phyloP scores from a whole-genome alignment of 2,888 invertebrate species.

The Perizoma affinitatum region DNA sequence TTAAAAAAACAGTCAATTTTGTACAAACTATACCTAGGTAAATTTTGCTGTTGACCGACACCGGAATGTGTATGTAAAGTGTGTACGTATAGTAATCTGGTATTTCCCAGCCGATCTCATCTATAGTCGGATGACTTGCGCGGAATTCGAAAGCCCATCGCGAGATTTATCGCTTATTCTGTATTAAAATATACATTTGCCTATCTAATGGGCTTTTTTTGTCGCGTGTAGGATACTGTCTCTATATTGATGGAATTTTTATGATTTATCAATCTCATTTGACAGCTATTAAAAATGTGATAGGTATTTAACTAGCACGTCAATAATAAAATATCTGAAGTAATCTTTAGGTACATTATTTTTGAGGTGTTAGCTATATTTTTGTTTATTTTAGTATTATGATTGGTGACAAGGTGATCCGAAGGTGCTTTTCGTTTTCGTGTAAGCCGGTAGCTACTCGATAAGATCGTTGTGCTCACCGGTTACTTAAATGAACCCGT shows the following conservation, averaged over 20 bases:
- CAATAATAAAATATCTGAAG: no score
- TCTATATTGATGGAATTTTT: slow-evolving; percentile 63
- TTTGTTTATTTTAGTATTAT: slow-evolving; percentile 18
- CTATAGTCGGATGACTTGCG: slow-evolving; percentile 78
- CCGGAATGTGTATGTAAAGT: slow-evolving; percentile 62
- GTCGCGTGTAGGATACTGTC: slow-evolving; percentile 73
- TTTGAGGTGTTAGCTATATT: neutral
- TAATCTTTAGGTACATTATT: no score
- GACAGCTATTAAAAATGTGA: slow-evolving; percentile 41
- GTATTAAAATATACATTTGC: slow-evolving; percentile 82
- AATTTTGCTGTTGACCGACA: slow-evolving; percentile 58
- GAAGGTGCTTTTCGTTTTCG: slow-evolving; percentile 59
- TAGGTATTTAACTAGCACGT: no score
- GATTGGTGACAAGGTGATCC: slow-evolving; percentile 17
- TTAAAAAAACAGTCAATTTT: slow-evolving; percentile 15
- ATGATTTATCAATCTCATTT: slow-evolving; percentile 67
- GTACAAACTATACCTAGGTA: slow-evolving; percentile 33
- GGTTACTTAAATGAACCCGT: slow-evolving; percentile 74
- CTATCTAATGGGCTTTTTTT: slow-evolving; percentile 79
- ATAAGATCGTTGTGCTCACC: slow-evolving; percentile 77
- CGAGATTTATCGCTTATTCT: slow-evolving; percentile 83
- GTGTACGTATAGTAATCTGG: slow-evolving; percentile 68
- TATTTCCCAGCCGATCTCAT: slow-evolving; percentile 83
- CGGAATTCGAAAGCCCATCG: slow-evolving; percentile 83
- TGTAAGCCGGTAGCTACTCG: slow-evolving; percentile 66